These are phyloP conservation scores for Cotesia chilonis DNA, from an alignment of 1,140 invertebrate species.

Conservation along the genomic window DNA sequence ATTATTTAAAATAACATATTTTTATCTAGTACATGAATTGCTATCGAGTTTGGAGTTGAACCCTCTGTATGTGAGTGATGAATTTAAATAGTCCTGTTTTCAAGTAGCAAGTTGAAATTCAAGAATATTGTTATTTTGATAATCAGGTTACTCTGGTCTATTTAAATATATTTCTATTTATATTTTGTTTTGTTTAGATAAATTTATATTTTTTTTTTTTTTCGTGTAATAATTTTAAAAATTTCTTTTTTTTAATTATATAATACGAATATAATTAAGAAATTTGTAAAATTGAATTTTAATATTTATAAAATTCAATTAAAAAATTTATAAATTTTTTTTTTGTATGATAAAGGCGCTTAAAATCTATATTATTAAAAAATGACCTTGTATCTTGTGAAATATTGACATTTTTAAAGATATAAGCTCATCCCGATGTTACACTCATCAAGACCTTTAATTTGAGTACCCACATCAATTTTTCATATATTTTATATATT, in stretches of 20 bases:
- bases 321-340: too few species aligned
- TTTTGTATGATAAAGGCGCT: too few species aligned
- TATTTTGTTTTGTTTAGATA: neutral
- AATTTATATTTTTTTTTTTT: too few species aligned
- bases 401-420: too few species aligned
- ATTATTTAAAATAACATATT: constrained; percentile 17
- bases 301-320: neutral
- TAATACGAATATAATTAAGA: neutral
- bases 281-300: neutral
- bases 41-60: constrained; percentile 54
- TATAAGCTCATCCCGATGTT: too few species aligned
- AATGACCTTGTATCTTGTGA: too few species aligned
- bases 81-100: constrained; percentile 34
- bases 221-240: neutral
- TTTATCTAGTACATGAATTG: constrained; percentile 56
- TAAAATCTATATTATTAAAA: too few species aligned
- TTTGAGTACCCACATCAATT: too few species aligned
- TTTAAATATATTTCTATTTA: neutral
- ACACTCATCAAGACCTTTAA: too few species aligned
- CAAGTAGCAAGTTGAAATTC: constrained; percentile 37
- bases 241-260: neutral
- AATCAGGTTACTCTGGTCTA: constrained; percentile 5
- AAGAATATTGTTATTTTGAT: constrained; percentile 8
- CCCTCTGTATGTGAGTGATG: constrained; percentile 45
- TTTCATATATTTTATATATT: too few species aligned